phyloP scores from a whole-genome alignment of 2,797 vertebrate species.

The Molothrus aeneus region DNA sequence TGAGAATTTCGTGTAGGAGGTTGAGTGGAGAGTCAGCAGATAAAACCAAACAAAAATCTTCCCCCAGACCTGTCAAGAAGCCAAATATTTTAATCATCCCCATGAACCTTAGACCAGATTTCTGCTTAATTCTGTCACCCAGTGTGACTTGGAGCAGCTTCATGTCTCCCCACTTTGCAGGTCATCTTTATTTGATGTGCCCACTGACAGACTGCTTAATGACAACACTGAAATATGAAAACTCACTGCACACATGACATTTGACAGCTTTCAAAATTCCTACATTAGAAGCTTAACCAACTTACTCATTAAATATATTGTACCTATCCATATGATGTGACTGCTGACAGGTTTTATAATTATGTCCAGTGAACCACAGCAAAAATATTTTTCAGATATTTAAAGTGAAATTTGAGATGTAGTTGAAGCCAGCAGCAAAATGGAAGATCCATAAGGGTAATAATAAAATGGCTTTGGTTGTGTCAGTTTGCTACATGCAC shows the following conservation, averaged over 20 bases:
- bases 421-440: not conserved
- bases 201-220: not conserved
- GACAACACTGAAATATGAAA: not conserved
- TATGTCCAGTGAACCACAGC: not conserved
- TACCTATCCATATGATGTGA: not conserved
- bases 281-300: not conserved
- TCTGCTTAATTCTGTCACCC: not conserved
- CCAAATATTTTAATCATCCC: not conserved
- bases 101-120: not conserved
- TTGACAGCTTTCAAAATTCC: slow-evolving; percentile 9
- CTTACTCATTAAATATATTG: not conserved
- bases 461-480: not conserved
- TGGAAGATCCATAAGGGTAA: not conserved
- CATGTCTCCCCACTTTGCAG: not conserved
- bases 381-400: slow-evolving; percentile 10
- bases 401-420: not conserved
- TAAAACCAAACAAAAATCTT: not conserved
- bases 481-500: not conserved
- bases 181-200: not conserved
- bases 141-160: not conserved
- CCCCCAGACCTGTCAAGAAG: not conserved
- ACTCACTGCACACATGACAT: not conserved
- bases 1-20: not conserved
- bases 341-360: slow-evolving; percentile 42
- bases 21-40: not conserved